A percentile compares a stretch with the other conserved stretches of the same genome.
Evolutionary conservation across 2,888 invertebrate species (phyloP).

Genomic region (Sialis lutaria): DNA sequence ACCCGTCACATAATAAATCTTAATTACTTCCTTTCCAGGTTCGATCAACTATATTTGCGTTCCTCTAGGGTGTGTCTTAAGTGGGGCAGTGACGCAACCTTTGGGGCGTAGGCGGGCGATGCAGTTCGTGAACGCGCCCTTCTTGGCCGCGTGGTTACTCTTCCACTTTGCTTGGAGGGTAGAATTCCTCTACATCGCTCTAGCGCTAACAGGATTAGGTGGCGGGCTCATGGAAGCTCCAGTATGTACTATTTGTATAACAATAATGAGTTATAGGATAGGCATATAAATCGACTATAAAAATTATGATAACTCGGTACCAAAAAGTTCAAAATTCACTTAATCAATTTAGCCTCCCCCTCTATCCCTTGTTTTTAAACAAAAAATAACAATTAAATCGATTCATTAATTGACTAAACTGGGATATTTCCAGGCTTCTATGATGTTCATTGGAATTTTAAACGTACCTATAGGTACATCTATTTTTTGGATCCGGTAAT

Average conservation of each 20-base stretch:
- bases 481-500: too few species aligned
- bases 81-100: slow-evolving; percentile 51
- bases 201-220: slow-evolving; percentile 53
- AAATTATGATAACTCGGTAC: too few species aligned
- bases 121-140: slow-evolving; percentile 59
- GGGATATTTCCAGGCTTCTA: too few species aligned
- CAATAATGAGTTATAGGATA: too few species aligned
- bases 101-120: slow-evolving; percentile 57
- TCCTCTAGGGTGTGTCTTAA: slow-evolving; percentile 59
- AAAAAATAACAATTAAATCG: too few species aligned
- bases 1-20: background rate
- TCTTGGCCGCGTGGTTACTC: slow-evolving; percentile 55
- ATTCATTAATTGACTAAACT: too few species aligned
- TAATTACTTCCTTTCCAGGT: slow-evolving; percentile 30
- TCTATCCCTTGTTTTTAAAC: too few species aligned
- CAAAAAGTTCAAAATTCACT: too few species aligned
- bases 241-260: slow-evolving; percentile 26
- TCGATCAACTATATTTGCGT: slow-evolving; percentile 66
- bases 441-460: too few species aligned
- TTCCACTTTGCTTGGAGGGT: slow-evolving; percentile 46
- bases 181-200: slow-evolving; percentile 47
- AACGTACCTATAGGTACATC: too few species aligned
- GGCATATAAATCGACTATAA: too few species aligned
- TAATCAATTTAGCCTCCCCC: too few species aligned
- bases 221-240: slow-evolving; percentile 70